These are phyloP conservation scores for Chiroxiphia lanceolata DNA, from an alignment of 2,797 vertebrate species.

Conservation along the genomic window DNA sequence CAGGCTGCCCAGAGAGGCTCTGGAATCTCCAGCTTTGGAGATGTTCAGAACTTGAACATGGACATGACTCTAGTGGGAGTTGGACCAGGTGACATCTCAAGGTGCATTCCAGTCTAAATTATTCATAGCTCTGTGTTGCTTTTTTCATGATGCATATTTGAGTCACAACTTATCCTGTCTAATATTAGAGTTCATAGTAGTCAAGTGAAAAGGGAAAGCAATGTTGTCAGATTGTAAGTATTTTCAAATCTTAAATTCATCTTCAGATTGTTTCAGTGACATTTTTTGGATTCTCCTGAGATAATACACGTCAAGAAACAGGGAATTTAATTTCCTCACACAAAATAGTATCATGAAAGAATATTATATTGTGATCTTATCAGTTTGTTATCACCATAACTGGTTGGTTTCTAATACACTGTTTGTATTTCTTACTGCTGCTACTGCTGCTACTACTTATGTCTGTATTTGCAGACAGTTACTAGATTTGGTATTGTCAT, in stretches of 20 bases:
- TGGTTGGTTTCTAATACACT: neutral
- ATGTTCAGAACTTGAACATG: neutral
- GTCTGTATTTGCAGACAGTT: neutral
- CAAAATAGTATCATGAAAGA: neutral
- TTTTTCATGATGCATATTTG: neutral
- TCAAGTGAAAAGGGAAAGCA: neutral
- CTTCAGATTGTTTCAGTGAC: neutral
- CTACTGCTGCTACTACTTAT: neutral
- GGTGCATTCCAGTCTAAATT: neutral
- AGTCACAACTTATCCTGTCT: neutral
- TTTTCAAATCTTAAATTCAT: neutral
- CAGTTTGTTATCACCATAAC: neutral
- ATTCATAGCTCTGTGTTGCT: neutral
- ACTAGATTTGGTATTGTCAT: neutral
- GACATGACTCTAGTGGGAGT: neutral
- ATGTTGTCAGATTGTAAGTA: neutral
- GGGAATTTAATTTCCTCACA: neutral
- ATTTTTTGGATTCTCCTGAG: neutral
- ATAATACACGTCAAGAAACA: neutral
- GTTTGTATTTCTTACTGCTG: slow-evolving; percentile 8
- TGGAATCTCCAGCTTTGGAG: neutral
- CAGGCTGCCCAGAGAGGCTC: neutral
- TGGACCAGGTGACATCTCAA: neutral
- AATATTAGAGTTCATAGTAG: neutral
- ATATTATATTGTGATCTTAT: neutral